phyloP scores from a whole-genome alignment of 2,888 invertebrate species.

The Eupelmus urozonus region DNA sequence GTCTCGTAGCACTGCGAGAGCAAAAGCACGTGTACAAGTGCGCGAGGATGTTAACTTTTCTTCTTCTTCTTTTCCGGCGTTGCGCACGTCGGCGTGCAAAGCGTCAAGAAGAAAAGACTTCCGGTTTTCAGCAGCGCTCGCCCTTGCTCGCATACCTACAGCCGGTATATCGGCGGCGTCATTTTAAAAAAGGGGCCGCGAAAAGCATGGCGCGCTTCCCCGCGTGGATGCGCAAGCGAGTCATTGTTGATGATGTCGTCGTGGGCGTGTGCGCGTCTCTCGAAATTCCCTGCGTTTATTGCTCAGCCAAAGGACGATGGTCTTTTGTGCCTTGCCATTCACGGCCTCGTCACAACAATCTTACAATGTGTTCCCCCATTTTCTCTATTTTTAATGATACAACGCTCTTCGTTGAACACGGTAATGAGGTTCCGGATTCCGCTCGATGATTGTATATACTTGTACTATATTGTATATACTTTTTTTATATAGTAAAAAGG shows the following conservation, averaged over 20 bases:
- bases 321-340: constrained; percentile 1
- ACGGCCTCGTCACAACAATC: too few relatives aligned
- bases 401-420: too few relatives aligned
- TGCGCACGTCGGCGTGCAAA: constrained; percentile 2
- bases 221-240: neutral
- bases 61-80: constrained; percentile 27
- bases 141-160: neutral
- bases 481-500: too few relatives aligned
- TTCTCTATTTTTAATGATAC: neutral
- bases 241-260: constrained; percentile 7
- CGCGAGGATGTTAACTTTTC: constrained; percentile 24
- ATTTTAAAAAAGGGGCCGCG: neutral
- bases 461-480: too few relatives aligned
- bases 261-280: too few relatives aligned
- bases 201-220: neutral
- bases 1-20: neutral
- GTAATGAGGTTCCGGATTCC: neutral
- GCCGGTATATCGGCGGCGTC: neutral
- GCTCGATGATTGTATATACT: too few relatives aligned
- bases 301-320: too few relatives aligned
- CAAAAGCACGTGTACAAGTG: constrained; percentile 2
- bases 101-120: constrained; percentile 31
- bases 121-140: constrained; percentile 18
- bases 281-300: neutral
- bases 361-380: too few relatives aligned